Evolutionary conservation across 2,888 invertebrate species (phyloP), one percentile per base, ranked within the genome.

Genomic region (Cerceris rybyensis): DNA sequence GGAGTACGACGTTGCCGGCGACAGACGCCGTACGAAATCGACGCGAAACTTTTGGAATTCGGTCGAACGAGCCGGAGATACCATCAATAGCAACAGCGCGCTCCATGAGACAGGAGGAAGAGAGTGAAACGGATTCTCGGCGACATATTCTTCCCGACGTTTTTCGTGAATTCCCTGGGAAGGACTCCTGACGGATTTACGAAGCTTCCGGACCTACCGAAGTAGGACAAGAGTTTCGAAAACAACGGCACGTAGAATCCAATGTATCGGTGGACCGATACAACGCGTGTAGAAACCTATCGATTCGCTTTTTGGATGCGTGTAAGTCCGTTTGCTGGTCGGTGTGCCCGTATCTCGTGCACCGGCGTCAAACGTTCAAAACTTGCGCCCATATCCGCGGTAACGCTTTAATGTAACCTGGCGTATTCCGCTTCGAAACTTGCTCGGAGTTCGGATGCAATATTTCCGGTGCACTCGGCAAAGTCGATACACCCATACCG

Each of bases 401-500:
- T 66, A 71, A 78, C 78, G 83, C 81, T 87, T 83, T 82, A 86
- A 85, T 81, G 87, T 78, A 83, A 83, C 82, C 80, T 60, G 80
- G 65, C 83, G 75, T 81, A 81, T 83, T 76, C 78, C 80, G 61
- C 75, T 75, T 73, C 68, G 60, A 60, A 85, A 85, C 76, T 86
- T 46, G 58, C 71, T 57, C 67, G 57, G 46, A 80, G 78, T 85
- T 82, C 72, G 58, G 60, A 65, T 75, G 81, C 85, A 78, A 85
- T 85, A 85, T 83, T 85, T 85, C 82, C 82, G 71, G 75, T 68
- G 9, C 75, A 75, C 69, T 71, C 67, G 71, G 17, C 66, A 57
- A 80, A 82, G 78, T 78, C 77, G 84, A 84, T 84, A 75, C 70
- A 49, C 49, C 28, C 52, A 14, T 49, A 14, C 49, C 50, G 28